Evolutionary conservation across 2,888 invertebrate genomes (phyloP).

Genomic region (Zaprionus lineosus): DNA sequence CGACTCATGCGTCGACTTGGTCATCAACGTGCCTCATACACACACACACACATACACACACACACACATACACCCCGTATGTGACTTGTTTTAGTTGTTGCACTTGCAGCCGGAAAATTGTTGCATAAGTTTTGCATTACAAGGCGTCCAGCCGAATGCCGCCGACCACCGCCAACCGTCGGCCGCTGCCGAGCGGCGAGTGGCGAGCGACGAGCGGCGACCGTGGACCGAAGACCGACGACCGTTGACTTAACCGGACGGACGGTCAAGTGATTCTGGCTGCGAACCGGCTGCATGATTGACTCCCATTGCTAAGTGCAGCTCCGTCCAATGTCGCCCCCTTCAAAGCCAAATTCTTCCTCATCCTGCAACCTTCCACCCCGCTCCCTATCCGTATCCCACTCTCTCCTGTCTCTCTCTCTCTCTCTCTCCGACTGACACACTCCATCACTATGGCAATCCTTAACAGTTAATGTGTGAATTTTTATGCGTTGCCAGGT

Average conservation of each 20-base stretch:
- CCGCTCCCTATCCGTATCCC: constrained; percentile 8
- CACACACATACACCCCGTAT: constrained; percentile 39
- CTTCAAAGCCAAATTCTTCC: constrained; percentile 38
- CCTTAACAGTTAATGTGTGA: constrained; percentile 78
- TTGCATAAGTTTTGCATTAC: constrained; percentile 73
- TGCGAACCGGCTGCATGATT: constrained; percentile 64
- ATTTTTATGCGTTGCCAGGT: constrained; percentile 78
- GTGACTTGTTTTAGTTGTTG: constrained; percentile 64
- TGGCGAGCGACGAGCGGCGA: no score
- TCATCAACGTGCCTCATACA: constrained; percentile 50
- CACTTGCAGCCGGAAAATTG: constrained; percentile 74
- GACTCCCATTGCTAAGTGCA: constrained; percentile 61
- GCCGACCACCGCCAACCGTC: constrained; percentile 31
- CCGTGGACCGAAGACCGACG: constrained; percentile 11
- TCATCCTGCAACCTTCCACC: no score
- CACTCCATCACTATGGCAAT: constrained; percentile 30
- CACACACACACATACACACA: no score
- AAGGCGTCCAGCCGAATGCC: constrained; percentile 44
- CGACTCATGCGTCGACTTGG: constrained; percentile 58
- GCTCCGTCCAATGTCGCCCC: constrained; percentile 19
- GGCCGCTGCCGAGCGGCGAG: not conserved
- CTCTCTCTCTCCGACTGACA: not conserved
- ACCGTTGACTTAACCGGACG: constrained; percentile 10
- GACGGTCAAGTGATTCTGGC: constrained; percentile 12
- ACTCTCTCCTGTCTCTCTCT: not conserved